These are phyloP conservation scores for Neoaliturus tenellus DNA, from an alignment of 2,888 invertebrate species.

Conservation along the genomic window DNA sequence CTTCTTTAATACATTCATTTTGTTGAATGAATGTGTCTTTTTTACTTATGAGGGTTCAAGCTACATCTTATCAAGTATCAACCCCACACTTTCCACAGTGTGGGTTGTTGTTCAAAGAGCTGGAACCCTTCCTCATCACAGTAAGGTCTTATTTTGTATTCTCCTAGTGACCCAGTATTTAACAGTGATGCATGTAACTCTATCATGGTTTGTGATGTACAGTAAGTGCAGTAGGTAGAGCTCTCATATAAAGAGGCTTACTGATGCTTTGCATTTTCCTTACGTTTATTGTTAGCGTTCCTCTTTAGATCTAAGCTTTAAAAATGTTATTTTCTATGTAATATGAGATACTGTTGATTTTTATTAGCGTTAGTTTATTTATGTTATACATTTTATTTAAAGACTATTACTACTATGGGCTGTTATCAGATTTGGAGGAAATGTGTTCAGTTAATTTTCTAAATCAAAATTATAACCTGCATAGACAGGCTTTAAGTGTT, in stretches of 20 bases:
- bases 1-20: no score
- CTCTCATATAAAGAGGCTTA: slow-evolving; percentile 18
- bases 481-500: background rate
- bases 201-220: background rate
- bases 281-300: slow-evolving; percentile 37
- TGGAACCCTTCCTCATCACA: background rate
- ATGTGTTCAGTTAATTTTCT: background rate
- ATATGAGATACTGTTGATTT: slow-evolving; percentile 28
- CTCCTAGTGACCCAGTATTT: background rate
- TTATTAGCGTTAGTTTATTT: background rate
- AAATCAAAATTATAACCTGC: background rate
- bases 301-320: slow-evolving; percentile 26
- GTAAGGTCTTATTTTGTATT: background rate
- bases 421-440: background rate
- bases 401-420: background rate
- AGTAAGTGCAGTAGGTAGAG: background rate
- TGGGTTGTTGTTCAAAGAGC: background rate
- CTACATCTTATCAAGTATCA: no score
- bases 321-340: slow-evolving; percentile 30
- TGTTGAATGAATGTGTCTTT: no score
- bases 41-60: no score
- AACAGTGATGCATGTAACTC: background rate
- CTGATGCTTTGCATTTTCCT: slow-evolving; percentile 23
- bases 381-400: slow-evolving; percentile 28
- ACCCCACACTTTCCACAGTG: no score